phyloP scores from a whole-genome alignment of 2,797 vertebrate species.

The Eutrigla gurnardus region DNA sequence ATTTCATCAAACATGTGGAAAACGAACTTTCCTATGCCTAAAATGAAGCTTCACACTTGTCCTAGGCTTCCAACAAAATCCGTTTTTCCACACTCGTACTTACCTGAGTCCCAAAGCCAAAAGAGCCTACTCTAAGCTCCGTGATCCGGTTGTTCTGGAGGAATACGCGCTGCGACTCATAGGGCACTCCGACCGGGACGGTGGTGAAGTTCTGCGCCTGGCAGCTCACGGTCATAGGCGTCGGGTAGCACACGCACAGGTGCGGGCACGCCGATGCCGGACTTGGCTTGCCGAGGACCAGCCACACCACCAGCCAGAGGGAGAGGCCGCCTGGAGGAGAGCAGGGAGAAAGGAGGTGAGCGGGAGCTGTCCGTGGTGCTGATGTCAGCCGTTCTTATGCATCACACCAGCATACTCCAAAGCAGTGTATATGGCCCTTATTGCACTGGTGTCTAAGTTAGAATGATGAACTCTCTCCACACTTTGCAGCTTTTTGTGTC shows the following conservation, averaged over 20 bases:
- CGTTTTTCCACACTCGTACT: background rate
- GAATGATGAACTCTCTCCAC: background rate
- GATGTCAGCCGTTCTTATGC: background rate
- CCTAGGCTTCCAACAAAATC: background rate
- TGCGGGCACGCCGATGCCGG: conserved; percentile 88
- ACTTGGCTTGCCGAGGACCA: conserved; percentile 83
- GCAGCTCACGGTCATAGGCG: conserved; percentile 98
- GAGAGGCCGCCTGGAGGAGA: conserved; percentile 80
- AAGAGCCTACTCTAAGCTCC: conserved; percentile 92
- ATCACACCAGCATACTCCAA: background rate
- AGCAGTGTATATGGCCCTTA: background rate
- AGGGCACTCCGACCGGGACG: conserved; percentile 92
- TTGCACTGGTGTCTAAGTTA: background rate
- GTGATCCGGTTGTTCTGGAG: conserved; percentile 97
- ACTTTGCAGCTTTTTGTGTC: background rate
- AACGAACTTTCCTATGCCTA: background rate
- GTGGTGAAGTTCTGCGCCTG: conserved; percentile 97
- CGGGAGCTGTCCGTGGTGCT: conserved; percentile 39
- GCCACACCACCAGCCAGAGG: conserved; percentile 85
- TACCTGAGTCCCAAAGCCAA: conserved; percentile 92
- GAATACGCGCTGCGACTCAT: conserved; percentile 94
- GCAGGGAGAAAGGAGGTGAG: conserved; percentile 40
- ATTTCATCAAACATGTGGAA: background rate
- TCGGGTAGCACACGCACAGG: conserved; percentile 95
- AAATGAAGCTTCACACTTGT: background rate